Evolutionary conservation across 2,888 invertebrate species (phyloP), one percentile per base, ranked within the genome.

Genomic region (Drosophila histrio): DNA sequence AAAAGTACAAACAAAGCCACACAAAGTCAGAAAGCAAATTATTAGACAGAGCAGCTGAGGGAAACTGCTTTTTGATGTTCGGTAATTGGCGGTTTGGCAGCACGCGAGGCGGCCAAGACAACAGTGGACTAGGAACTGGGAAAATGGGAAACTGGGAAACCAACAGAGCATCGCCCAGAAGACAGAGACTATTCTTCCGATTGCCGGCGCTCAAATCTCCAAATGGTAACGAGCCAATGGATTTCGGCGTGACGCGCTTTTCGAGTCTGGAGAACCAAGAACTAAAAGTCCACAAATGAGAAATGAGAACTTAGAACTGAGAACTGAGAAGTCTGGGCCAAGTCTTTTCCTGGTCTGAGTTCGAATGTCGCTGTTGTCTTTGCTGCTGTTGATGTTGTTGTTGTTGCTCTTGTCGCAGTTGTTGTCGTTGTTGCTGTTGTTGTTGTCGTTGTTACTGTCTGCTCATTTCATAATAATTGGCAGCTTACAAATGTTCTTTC

Each of bases 81-180:
- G 79, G 84, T 84, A 84, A 84, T 84, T 84, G 87, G 84, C 87
- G 87, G 84, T 87, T 84, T 84, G 84, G 87, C 85, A 84, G 82
- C 84, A 84, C 84, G 84, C 87, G 85, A 84, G 79, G 72, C 85
- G 72, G 76, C 50, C 62, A 59, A 46, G 39, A 50, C 41, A 58
- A 30, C 34, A 59, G 62, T 72, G 72, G 13, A 34, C 32, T 30
- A 28, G 24, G 19, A n/a, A 39, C 36, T 30, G 5, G 13, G 34
- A 13, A 49, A 43, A 36, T 26, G 17, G 24, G 17, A 24, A 26
- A 62, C 57, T 21, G 41, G 53, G 28, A 59, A 39, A 58, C 58
- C 19, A 66, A 59, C 53, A 62, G 49, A 60, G 43, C 66, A 46
- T 54, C 59, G 69, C 53, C 59, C 52, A 56, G 47, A 24, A 68